Evolutionary conservation across 2,113 vertebrate genomes (phyloP), one percentile per base, ranked within the genome.

Genomic region (Galbula dea): DNA sequence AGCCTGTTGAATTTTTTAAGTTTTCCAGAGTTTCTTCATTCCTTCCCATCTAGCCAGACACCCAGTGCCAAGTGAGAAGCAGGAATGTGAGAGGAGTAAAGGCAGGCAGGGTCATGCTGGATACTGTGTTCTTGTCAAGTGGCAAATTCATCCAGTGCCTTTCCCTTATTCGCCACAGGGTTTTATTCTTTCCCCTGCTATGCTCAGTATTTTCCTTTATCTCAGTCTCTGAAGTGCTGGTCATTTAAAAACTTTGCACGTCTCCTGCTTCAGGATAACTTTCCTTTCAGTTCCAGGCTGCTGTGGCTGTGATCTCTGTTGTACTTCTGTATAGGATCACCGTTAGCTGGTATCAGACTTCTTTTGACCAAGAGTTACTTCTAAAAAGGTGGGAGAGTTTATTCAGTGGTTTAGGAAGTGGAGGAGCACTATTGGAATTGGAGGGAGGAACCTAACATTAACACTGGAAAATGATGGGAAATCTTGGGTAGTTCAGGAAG

Each of bases 31-130:
- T 73, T 94, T 80, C 79, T 80, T 41, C 17, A 0, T 94, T 90
- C 81, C 49, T 96, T 91, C 78, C 30, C 89, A 16, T 89, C 92
- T 94, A 94, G 80, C 17, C 48, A 91, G 89, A 29, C 68, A 48
- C 24, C 48, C 59, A 51, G 39, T 59, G 63, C 52, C 65, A 63
- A 86, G 82, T 55, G 87, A 91, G 69, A 41, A 87, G 77, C 0
- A 36, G 66, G 52, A 81, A 83, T 0, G 0, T 92, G 52, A 49
- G 84, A 86, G 41, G 61, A 91, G 59, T 80, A 83, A 58, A 87
- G 49, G 48, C 66, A 75, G 52, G 48, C 22, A 48, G 55, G 66
- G 77, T 91, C 61, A 41, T 58, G n/a, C 75, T 30, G 22, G n/a
- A 17, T 89, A n/a, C 86, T 58, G 43, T 15, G 3, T 83, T 67